These are phyloP conservation scores for Poeciliopsis infans DNA, from an alignment of 2,797 vertebrate species.

Conservation along the genomic window DNA sequence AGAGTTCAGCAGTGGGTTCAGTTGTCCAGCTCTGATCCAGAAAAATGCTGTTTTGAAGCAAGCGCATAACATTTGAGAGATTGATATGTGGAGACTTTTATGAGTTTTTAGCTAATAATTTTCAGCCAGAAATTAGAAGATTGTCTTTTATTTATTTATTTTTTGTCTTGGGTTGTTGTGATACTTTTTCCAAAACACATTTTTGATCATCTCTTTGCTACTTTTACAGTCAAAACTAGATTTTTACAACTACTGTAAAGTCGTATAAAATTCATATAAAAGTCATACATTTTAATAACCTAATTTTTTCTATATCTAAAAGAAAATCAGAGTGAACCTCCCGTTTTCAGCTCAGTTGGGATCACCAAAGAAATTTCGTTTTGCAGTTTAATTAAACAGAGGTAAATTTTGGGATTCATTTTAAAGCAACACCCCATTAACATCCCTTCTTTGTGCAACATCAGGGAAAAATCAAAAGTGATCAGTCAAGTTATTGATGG, in stretches of 20 bases:
- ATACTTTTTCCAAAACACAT: not conserved
- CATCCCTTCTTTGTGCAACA: not conserved
- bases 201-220: not conserved
- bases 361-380: not conserved
- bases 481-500: not conserved
- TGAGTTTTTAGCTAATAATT: not conserved
- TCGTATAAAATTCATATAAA: too few species aligned
- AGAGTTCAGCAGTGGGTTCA: conserved; percentile 38
- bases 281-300: not conserved
- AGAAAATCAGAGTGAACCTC: not conserved
- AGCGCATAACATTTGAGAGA: conserved; percentile 66
- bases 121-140: not conserved
- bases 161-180: not conserved
- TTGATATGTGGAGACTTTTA: conserved; percentile 60
- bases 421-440: not conserved
- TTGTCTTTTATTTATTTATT: not conserved
- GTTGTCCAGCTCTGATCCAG: conserved; percentile 48
- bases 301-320: not conserved
- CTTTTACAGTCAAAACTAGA: not conserved
- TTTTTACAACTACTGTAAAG: not conserved
- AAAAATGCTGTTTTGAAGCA: conserved; percentile 62
- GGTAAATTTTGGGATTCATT: not conserved
- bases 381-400: not conserved
- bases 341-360: not conserved
- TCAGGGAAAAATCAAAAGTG: not conserved